phyloP scores from a whole-genome alignment of 2,888 invertebrate species.

The Lithophane ornitopus region DNA sequence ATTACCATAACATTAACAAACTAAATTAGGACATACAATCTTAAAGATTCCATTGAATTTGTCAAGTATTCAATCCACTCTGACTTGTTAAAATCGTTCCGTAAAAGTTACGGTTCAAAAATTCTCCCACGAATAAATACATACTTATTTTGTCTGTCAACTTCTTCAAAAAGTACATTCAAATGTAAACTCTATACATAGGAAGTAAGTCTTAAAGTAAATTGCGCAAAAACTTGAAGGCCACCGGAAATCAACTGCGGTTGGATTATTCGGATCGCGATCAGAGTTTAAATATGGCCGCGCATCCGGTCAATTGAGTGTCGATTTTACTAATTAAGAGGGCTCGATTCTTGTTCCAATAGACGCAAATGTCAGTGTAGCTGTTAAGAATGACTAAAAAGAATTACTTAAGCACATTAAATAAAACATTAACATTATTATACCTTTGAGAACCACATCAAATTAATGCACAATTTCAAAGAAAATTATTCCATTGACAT shows the following conservation, averaged over 20 bases:
- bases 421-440: not conserved
- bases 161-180: constrained; percentile 45
- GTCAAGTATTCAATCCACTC: constrained; percentile 56
- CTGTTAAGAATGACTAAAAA: not conserved
- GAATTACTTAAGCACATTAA: not conserved
- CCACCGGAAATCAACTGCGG: constrained; percentile 74
- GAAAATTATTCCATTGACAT: constrained; percentile 10
- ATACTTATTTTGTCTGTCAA: constrained; percentile 61
- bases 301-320: constrained; percentile 76
- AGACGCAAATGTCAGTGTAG: not conserved
- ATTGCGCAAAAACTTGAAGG: constrained; percentile 59
- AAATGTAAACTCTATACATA: constrained; percentile 67
- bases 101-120: constrained; percentile 72
- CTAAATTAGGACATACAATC: constrained; percentile 52
- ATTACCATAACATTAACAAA: constrained; percentile 51
- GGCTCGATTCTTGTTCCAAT: constrained; percentile 47
- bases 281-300: constrained; percentile 83
- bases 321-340: constrained; percentile 71
- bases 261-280: constrained; percentile 86
- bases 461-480: not conserved
- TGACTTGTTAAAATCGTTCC: constrained; percentile 44
- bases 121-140: constrained; percentile 81
- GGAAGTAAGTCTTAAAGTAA: constrained; percentile 51
- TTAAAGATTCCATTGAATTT: constrained; percentile 53
- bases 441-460: not conserved